Base-by-base conservation (phyloP, 2,113 vertebrate species). In the Glaucomys volans region DNA sequence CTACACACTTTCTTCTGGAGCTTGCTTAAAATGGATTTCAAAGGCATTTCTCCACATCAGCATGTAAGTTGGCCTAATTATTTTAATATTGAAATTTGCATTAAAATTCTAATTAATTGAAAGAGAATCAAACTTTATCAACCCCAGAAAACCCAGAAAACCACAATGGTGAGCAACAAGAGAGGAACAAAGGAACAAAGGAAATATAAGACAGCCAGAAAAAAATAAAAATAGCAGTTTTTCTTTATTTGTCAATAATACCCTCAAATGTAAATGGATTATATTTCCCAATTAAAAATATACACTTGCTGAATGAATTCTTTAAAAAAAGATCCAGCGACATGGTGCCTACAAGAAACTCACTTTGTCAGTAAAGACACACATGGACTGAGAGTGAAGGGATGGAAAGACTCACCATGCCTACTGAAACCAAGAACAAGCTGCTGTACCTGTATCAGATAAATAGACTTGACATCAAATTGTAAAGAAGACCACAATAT, bases 31-130 rank as follows among this genome's bases (percentile, higher is more conserved):
- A 22, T 69, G n/a, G 37, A n/a, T 62, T 90, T 82, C 57, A 40
- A 72, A 44, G 47, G 77, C 30, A 52, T 87, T 52, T 80, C 89
- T 52, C 17, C 42, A 44, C 40, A 76, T n/a, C 4, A 50, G 44
- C 20, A n/a, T 50, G 6, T 67, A 81, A 80, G 44, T 7, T 17
- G 74, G 40, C 17, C 57, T 74, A 42, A 64, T 76, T 92, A 47
- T 67, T 77, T 84, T 52, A 44, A 37, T 90, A 32, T 50, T 0
- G 12, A 85, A 69, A 18, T 75, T 44, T 59, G n/a, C 47, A 66
- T 42, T 40, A 75, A 90, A 80, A 72, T 88, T 95, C 42, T 79
- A 79, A 30, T 26, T 57, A 67, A 85, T 10, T 52, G 26, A 54
- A 72, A 72, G 50, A 20, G 37, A 72, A 57, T 57, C 17, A 72